Percentiles rank a stretch among this genome's conserved stretches.
Evolutionary conservation across 2,888 invertebrate species (phyloP).

Genomic region (Reticulitermes lucifugus): DNA sequence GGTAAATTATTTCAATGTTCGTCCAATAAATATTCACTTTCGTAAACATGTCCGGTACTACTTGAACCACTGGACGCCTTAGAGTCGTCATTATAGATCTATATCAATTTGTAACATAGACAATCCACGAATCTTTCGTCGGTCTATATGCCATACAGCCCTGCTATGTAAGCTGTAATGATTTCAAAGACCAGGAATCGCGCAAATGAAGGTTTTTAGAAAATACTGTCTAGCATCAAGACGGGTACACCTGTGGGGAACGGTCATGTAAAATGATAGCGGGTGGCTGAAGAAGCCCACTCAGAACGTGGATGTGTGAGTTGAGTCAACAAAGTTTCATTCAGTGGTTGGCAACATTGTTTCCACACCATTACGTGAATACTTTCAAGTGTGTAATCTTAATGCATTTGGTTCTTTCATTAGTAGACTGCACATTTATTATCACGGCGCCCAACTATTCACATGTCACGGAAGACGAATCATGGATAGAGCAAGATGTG

Average conservation of each 20-base stretch:
- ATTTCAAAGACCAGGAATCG: not conserved
- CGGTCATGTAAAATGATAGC: not conserved
- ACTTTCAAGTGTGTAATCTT: not conserved
- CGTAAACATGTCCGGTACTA: too few species aligned
- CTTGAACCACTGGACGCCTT: too few species aligned
- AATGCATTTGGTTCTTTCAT: not conserved
- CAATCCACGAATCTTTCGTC: too few species aligned
- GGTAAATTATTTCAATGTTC: too few species aligned
- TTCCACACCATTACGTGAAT: not conserved
- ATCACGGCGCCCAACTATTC: not conserved
- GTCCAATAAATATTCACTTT: too few species aligned
- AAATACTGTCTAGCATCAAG: not conserved
- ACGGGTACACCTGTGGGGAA: not conserved
- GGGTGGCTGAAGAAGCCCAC: not conserved
- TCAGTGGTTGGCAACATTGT: not conserved
- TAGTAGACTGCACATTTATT: not conserved
- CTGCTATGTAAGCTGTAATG: too few species aligned
- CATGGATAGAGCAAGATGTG: too few species aligned
- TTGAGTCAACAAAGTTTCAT: not conserved
- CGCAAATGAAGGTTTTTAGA: not conserved
- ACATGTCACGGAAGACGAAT: too few species aligned
- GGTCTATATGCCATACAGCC: too few species aligned
- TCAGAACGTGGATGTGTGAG: not conserved
- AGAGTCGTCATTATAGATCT: too few species aligned
- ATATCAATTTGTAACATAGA: too few species aligned